Percentiles rank a stretch among this genome's conserved stretches.
These are phyloP conservation scores for Sitta carolinensis DNA, from an alignment of 2,797 vertebrate species.

Conservation along the genomic window DNA sequence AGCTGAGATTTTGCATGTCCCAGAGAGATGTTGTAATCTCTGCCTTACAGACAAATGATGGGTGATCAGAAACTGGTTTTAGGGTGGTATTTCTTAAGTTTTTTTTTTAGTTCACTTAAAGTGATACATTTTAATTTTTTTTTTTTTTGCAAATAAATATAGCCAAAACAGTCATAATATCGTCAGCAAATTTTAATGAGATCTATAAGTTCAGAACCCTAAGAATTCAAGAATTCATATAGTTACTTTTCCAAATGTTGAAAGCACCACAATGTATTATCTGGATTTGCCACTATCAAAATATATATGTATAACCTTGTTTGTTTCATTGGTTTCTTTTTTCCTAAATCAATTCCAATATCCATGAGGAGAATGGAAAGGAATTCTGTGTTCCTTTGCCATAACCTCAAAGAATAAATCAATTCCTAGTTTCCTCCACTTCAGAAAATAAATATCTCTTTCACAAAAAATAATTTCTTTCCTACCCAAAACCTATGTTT, in stretches of 20 bases:
- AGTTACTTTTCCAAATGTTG: not conserved
- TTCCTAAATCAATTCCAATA: not conserved
- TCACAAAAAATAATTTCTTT: not conserved
- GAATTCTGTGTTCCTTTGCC: not conserved
- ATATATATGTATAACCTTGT: not conserved
- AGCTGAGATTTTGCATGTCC: not conserved
- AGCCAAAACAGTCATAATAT: not conserved
- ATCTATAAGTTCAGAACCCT: not conserved
- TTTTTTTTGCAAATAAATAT: not conserved
- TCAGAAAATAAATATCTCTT: not conserved
- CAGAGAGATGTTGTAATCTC: not conserved
- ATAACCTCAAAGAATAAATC: not conserved
- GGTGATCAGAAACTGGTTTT: not conserved
- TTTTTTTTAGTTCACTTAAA: not conserved
- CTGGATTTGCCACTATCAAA: not conserved
- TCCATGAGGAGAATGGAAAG: not conserved
- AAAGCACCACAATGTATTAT: not conserved
- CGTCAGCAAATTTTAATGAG: not conserved
- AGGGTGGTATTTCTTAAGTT: not conserved
- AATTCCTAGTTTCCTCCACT: not conserved
- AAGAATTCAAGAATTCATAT: not conserved
- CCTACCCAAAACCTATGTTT: not conserved
- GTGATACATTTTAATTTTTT: not conserved
- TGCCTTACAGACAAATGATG: not conserved
- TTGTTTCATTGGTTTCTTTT: not conserved